phyloP scores from a whole-genome alignment of 2,797 vertebrate genomes.

The Scarus forsteni region DNA sequence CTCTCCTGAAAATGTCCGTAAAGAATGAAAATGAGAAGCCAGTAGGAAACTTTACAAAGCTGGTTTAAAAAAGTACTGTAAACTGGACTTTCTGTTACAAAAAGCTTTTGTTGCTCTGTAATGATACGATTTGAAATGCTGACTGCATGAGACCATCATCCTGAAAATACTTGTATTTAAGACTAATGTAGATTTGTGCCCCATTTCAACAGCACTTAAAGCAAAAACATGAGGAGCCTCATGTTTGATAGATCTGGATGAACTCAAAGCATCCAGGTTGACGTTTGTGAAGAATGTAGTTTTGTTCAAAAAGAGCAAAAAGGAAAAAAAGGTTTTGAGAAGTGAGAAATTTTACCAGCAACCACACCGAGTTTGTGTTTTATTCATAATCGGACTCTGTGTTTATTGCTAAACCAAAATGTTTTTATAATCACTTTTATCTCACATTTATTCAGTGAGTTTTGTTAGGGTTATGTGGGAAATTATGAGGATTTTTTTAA shows the following conservation, averaged over 20 bases:
- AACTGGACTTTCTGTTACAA: constrained; percentile 74
- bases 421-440: constrained; percentile 71
- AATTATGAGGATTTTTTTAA: constrained; percentile 42
- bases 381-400: constrained; percentile 50
- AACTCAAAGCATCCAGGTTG: constrained; percentile 47
- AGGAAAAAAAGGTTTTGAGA: constrained; percentile 32
- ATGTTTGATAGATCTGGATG: constrained; percentile 37
- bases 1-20: constrained; percentile 32
- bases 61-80: constrained; percentile 74
- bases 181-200: constrained; percentile 20
- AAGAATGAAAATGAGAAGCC: constrained; percentile 57
- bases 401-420: constrained; percentile 72
- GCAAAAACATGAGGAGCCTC: constrained; percentile 21
- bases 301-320: constrained; percentile 41
- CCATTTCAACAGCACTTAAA: constrained; percentile 61
- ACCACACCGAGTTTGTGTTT: constrained; percentile 33
- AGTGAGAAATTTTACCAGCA: constrained; percentile 35
- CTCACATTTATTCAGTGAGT: constrained; percentile 62
- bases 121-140: constrained; percentile 56
- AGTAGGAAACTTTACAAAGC: constrained; percentile 59
- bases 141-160: constrained; percentile 50
- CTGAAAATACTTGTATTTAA: constrained; percentile 43
- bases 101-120: constrained; percentile 30
- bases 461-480: constrained; percentile 60
- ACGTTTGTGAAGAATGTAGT: constrained; percentile 72